phyloP scores from a whole-genome alignment of 2,797 vertebrate species.

The Sebastes aleutianus region DNA sequence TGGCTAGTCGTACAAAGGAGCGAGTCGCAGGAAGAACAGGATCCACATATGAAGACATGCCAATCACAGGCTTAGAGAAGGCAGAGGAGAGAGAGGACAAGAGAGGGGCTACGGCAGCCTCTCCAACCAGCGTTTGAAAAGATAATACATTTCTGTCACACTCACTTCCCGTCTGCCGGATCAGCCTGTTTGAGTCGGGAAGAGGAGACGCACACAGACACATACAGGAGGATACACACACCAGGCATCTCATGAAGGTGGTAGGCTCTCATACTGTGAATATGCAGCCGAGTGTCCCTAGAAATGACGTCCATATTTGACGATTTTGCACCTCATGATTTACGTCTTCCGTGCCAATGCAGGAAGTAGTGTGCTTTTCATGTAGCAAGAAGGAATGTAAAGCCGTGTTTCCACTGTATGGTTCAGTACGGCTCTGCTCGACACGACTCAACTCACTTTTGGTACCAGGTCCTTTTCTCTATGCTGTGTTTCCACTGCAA shows the following conservation, averaged over 20 bases:
- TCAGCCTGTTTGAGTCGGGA: constrained; percentile 32
- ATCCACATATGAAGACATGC: constrained; percentile 80
- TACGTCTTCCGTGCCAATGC: not conserved
- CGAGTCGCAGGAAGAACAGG: constrained; percentile 66
- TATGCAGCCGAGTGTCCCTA: not conserved
- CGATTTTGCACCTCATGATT: not conserved
- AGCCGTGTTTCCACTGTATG: too few species aligned
- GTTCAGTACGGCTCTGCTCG: too few species aligned
- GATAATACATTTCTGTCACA: constrained; percentile 79
- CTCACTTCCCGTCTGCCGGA: constrained; percentile 59
- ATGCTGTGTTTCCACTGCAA: too few species aligned
- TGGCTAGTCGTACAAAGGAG: constrained; percentile 66
- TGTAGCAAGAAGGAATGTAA: not conserved
- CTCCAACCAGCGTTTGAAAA: constrained; percentile 68
- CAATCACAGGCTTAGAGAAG: constrained; percentile 70
- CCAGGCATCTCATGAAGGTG: not conserved
- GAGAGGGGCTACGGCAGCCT: constrained; percentile 42
- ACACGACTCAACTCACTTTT: too few species aligned
- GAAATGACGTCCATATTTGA: not conserved
- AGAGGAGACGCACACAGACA: constrained; percentile 21
- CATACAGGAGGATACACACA: not conserved
- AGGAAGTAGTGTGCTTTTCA: not conserved
- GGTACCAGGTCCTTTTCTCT: too few species aligned
- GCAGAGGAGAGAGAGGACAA: constrained; percentile 42
- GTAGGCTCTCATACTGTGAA: not conserved